A percentile compares a stretch with the other conserved stretches of the same genome.
phyloP scores from a whole-genome alignment of 92 coral and sea anemone species.

The Heliopora coerulea region DNA sequence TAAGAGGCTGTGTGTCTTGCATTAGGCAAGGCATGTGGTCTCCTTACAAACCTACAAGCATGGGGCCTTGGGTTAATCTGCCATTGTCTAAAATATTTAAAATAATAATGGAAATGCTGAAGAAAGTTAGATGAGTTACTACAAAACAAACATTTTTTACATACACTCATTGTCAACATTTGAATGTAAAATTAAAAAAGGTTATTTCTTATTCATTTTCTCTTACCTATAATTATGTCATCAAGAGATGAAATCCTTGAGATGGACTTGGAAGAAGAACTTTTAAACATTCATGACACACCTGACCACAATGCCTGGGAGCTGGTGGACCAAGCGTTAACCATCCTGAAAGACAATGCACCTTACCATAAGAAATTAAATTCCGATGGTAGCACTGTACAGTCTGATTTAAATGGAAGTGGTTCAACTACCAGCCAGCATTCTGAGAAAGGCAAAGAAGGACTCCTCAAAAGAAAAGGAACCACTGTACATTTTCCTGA shows the following conservation, averaged over 20 bases:
- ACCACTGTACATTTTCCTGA: neutral
- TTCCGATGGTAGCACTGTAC: constrained; percentile 20
- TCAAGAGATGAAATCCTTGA: constrained; percentile 77
- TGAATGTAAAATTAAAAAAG: no score
- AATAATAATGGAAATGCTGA: no score
- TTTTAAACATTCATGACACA: constrained; percentile 74
- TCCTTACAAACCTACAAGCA: no score
- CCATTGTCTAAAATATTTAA: no score
- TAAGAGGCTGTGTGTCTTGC: no score
- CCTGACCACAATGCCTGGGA: constrained; percentile 92
- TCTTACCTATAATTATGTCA: neutral
- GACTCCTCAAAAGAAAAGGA: constrained; percentile 24
- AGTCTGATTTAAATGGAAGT: constrained; percentile 26
- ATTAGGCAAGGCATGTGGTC: no score
- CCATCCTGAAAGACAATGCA: constrained; percentile 77
- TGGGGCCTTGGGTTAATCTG: no score
- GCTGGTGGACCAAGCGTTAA: constrained; percentile 91
- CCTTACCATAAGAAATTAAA: constrained; percentile 32
- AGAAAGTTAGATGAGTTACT: no score
- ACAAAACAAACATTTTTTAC: no score
- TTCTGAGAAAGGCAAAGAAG: constrained; percentile 16
- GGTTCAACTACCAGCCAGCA: constrained; percentile 26
- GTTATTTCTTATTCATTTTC: neutral
- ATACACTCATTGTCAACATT: no score
- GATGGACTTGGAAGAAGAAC: constrained; percentile 75